Base-by-base conservation (phyloP, 1,140 invertebrate species). In the Brachystomella parvula region DNA sequence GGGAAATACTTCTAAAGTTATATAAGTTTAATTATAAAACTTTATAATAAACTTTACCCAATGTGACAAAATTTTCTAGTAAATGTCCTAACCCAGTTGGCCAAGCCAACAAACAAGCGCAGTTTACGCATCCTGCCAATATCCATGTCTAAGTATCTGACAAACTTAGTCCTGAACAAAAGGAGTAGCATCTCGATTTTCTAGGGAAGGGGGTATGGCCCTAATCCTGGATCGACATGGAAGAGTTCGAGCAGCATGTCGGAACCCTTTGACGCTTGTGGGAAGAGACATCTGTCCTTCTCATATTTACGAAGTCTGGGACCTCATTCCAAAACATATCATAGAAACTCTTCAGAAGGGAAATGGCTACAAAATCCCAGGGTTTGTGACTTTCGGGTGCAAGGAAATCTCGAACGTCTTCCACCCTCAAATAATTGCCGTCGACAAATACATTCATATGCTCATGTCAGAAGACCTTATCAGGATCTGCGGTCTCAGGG, bases 251-350 rank as follows among this genome's bases (percentile, higher is more conserved):
- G 49, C 49, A 3, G 49, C 49, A 6, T 53, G 49, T 53, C 12
- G 49, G 24, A 53, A 53, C 24, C 49, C 49, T 26, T 24, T 53
- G 21, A 53, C 49, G 12, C 49, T 53, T 12, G 24, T 53, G 12
- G 49, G 49, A 17, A 12, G 49, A 24, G 49, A 53, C 24, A 53
- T 53, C 24, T 53, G 49, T 24, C 12, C 49, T 24, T 53, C 49
- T 3, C 49, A 53, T 26, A 6, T 53, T 24, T 6, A 17, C 9
- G 49, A 53, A 47, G 60, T 26, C 35, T 39, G 35, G 30, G 21
- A 61, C 35, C 19, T 61, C 9, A 61, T 61, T 32, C 35, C 15
- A 9, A 59, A 59, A 24, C 30, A 59, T 29, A 59, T 59, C 21
- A 30, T 17, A 12, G 57, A 32, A 9, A 29, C 6, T 28, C 17